Conservation (phyloP, 2,888 invertebrate genomes). For the Melanchra persicariae region DNA sequence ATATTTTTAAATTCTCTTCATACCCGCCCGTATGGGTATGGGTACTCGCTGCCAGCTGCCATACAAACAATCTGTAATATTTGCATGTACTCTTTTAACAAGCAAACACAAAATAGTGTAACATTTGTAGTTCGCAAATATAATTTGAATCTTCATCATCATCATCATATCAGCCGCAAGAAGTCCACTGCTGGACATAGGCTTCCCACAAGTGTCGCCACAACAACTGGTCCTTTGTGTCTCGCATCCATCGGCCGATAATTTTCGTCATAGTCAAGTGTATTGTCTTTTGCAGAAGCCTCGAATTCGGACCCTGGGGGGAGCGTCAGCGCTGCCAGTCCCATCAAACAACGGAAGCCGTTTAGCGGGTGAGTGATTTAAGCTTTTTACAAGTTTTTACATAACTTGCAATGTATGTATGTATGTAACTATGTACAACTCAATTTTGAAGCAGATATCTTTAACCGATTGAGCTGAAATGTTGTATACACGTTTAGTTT, state of each 20-base stretch:
- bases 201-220: no score
- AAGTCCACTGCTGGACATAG: no score
- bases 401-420: no score
- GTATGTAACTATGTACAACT: no score
- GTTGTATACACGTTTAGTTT: no score
- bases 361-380: constrained; percentile 94
- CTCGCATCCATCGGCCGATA: no score
- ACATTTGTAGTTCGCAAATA: background rate
- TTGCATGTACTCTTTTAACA: background rate
- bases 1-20: background rate
- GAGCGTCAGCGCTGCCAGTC: constrained; percentile 93
- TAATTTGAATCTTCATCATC: background rate
- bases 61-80: background rate
- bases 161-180: no score
- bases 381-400: no score
- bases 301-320: constrained; percentile 91
- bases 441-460: no score
- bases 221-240: no score
- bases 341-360: constrained; percentile 95
- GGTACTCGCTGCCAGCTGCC: background rate
- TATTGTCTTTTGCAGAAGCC: constrained; percentile 90
- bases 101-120: background rate
- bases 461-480: no score
- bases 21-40: background rate
- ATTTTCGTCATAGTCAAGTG: constrained; percentile 14